A percentile compares a stretch with the other conserved stretches of the same genome.
These are phyloP conservation scores for Merops nubicus DNA, from an alignment of 2,113 vertebrate species.

Conservation along the genomic window DNA sequence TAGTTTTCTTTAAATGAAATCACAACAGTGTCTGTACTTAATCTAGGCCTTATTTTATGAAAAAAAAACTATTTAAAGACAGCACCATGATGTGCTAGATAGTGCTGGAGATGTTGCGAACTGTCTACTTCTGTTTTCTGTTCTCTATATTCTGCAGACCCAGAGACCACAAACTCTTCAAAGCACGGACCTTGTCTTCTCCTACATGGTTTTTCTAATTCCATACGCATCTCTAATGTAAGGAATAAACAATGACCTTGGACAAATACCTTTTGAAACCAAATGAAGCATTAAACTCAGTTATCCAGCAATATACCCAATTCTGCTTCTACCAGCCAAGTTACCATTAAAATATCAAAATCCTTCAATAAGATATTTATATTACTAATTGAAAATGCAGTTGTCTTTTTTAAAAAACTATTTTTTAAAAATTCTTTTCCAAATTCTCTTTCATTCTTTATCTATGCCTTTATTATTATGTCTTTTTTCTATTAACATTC, in stretches of 20 bases:
- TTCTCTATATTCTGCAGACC: neutral
- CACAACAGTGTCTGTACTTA: neutral
- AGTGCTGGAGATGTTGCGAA: neutral
- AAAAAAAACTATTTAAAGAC: neutral
- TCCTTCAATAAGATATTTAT: neutral
- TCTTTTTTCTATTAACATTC: neutral
- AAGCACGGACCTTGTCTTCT: neutral
- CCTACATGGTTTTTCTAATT: neutral
- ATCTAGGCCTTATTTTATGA: neutral
- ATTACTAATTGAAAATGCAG: neutral
- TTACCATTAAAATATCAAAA: neutral
- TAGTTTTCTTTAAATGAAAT: neutral
- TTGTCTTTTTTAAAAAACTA: neutral
- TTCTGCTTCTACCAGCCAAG: neutral
- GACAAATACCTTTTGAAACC: neutral
- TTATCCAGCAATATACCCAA: neutral
- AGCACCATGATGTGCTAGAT: neutral
- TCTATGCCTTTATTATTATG: neutral
- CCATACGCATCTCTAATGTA: neutral
- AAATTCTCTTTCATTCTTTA: neutral
- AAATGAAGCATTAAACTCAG: neutral
- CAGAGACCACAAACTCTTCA: neutral
- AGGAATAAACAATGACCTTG: neutral
- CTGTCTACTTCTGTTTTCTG: neutral
- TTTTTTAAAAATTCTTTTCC: neutral